Base-by-base conservation (phyloP, 2,888 invertebrate genomes). In the Limnephilus marmoratus region DNA sequence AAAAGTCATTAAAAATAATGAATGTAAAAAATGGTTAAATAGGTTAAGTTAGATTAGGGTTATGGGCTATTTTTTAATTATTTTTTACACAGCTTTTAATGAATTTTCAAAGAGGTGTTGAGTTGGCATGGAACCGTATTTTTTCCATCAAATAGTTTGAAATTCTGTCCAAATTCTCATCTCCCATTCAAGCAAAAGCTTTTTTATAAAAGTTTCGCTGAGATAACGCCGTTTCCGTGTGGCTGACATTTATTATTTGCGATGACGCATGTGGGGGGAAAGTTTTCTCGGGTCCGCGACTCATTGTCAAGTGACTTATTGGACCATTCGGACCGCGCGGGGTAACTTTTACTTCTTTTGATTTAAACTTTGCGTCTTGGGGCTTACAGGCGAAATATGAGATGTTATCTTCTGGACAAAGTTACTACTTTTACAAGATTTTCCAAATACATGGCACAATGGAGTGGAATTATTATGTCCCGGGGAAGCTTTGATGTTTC, bases 291-390 rank as follows among this genome's bases (percentile, higher is more conserved):
- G 31, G 88, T 88, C 88, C 15, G 49, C 24, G 88, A 88, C 88
- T 88, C 53, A 88, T 88, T 88, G 88, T 88, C 88, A 88, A 88
- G 88, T 88, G 68, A 88, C 88, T 88, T 88, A 88, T 88, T 88
- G 88, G 88, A 29, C 68, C 68, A 53, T 88, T 88, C 88, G 29
- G 88, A 31, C 88, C 53, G 68, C 53, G 68, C 18, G 68, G 29
- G 88, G 88, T 68, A 88, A 88, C 88, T 88, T 88, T 88, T 53
- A 53, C 53, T 88, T 88, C 88, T 88, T 88, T 68, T 88, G 88
- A 88, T 88, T 88, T 88, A 88, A 88, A 88, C 88, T 88, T 86
- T 88, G 37, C n/a, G 85, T 85, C 85, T 85, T 85, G 85, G 53
- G 88, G 68, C 31, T 31, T 68, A 68, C 53, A 68, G 68, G 68